A percentile compares a stretch with the other conserved stretches of the same genome.
phyloP scores from a whole-genome alignment of 2,888 invertebrate species.

The Calliopum simillimum region DNA sequence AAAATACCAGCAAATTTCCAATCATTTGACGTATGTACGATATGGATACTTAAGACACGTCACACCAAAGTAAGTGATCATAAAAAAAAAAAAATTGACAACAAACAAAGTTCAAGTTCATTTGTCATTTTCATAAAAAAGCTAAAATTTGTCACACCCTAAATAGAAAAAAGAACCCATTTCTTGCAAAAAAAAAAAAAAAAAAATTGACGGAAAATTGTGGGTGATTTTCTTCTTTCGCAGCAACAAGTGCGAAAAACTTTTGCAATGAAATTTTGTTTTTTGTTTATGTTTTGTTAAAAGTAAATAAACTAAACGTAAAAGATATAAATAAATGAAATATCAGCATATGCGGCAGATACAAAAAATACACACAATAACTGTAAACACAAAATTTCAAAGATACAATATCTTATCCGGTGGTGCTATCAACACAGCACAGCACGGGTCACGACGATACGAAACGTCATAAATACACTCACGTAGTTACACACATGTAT shows the following conservation, averaged over 20 bases:
- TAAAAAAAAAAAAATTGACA: not conserved
- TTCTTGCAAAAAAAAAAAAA: no score
- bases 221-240: no score
- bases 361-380: not conserved
- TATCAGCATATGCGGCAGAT: not conserved
- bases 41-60: not conserved
- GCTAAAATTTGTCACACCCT: no score
- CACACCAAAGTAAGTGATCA: not conserved
- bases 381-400: constrained; percentile 7
- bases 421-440: constrained; percentile 51
- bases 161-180: no score
- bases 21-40: no score
- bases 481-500: not conserved
- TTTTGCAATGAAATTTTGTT: no score
- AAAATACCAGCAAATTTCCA: no score
- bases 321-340: constrained; percentile 44
- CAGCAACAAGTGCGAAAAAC: no score
- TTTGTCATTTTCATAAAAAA: not conserved
- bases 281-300: constrained; percentile 36
- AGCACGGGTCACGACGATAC: constrained; percentile 8
- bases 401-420: constrained; percentile 56
- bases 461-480: not conserved
- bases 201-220: no score
- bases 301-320: constrained; percentile 32
- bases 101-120: constrained; percentile 1